Evolutionary conservation across 2,797 vertebrate genomes (phyloP).

Genomic region (Anas bahamensis): DNA sequence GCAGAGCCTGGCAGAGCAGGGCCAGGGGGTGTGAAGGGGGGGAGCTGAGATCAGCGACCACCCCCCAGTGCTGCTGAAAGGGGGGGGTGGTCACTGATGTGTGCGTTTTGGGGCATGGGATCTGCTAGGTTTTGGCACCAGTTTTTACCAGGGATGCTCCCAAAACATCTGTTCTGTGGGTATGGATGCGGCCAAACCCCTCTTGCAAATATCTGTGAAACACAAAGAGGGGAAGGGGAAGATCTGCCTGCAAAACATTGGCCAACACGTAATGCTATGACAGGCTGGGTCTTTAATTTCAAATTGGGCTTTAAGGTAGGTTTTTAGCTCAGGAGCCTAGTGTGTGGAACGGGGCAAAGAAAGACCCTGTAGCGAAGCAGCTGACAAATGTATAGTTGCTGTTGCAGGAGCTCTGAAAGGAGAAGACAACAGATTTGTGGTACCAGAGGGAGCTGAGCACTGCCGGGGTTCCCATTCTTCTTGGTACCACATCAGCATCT

Average conservation of each 20-base stretch:
- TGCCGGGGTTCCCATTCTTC: not conserved
- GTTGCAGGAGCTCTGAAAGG: too few species aligned
- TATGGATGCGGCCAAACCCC: not conserved
- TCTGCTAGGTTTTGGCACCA: not conserved
- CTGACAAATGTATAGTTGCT: too few species aligned
- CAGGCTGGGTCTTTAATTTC: too few species aligned
- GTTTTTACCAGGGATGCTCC: fast-evolving
- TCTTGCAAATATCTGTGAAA: not conserved
- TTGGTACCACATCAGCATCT: not conserved
- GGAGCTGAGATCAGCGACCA: not conserved
- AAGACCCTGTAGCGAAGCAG: too few species aligned
- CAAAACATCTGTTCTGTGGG: not conserved
- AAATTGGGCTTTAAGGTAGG: too few species aligned
- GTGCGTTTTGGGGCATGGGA: fast-evolving
- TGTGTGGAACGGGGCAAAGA: too few species aligned
- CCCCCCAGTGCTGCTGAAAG: not conserved
- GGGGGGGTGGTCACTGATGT: not conserved
- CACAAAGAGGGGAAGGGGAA: not conserved
- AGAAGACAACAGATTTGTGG: too few species aligned
- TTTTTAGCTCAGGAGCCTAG: too few species aligned
- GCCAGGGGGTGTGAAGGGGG: not conserved
- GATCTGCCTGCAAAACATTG: not conserved
- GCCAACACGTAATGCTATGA: not conserved
- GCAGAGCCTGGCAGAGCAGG: too few species aligned
- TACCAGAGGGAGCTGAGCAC: not conserved